phyloP scores from a whole-genome alignment of 1,140 invertebrate genomes.

The Bacillus rossius region DNA sequence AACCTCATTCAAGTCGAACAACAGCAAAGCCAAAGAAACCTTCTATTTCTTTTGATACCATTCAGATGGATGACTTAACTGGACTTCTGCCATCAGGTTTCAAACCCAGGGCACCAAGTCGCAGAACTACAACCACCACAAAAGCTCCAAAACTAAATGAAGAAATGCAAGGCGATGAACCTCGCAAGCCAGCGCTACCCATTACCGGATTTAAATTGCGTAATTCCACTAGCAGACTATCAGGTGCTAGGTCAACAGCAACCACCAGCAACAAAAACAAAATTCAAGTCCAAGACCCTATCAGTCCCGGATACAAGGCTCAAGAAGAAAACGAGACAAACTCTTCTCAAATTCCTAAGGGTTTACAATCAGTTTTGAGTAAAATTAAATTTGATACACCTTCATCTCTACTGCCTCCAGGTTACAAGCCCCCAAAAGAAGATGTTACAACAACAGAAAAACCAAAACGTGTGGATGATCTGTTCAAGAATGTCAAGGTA shows the following conservation, averaged over 20 bases:
- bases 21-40: conserved; percentile 38
- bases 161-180: neutral
- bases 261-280: neutral
- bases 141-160: neutral
- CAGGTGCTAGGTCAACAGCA: neutral
- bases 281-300: neutral
- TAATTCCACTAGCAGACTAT: conserved; percentile 1
- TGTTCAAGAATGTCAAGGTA: conserved; percentile 33
- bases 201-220: no score
- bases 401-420: conserved; percentile 1
- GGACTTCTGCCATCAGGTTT: conserved; percentile 57
- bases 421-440: conserved; percentile 25
- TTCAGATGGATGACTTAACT: conserved; percentile 53
- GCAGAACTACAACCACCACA: neutral
- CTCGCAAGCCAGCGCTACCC: neutral
- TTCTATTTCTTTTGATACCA: conserved; percentile 45
- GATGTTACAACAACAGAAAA: conserved; percentile 43
- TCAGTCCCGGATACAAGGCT: neutral
- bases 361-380: neutral
- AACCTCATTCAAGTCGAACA: conserved; percentile 47
- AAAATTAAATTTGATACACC: neutral
- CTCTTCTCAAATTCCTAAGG: neutral
- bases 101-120: conserved; percentile 43
- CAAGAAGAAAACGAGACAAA: neutral
- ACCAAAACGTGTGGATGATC: conserved; percentile 22